These are phyloP conservation scores for Habrosyne pyritoides DNA, from an alignment of 2,888 invertebrate species.

Conservation along the genomic window DNA sequence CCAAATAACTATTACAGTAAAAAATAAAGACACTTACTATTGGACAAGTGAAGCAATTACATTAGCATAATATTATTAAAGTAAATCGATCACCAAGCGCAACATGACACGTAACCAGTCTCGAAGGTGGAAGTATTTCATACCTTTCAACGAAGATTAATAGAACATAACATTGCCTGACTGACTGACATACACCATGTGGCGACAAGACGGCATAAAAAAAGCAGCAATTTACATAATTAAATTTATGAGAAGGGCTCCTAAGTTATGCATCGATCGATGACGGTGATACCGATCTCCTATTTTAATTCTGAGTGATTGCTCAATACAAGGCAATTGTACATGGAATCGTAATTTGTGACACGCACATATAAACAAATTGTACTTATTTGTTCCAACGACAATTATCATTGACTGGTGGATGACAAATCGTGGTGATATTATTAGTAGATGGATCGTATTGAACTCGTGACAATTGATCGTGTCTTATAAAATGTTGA, in stretches of 20 bases:
- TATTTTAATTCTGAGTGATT: constrained; percentile 42
- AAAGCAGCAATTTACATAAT: constrained; percentile 37
- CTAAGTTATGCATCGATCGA: constrained; percentile 25
- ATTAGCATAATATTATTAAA: constrained; percentile 53
- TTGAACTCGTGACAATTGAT: not conserved
- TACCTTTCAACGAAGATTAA: constrained; percentile 41
- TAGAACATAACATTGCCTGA: constrained; percentile 35
- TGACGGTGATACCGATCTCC: constrained; percentile 33
- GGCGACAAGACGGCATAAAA: constrained; percentile 33
- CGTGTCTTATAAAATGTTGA: too few relatives aligned
- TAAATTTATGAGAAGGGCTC: constrained; percentile 34
- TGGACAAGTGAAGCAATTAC: constrained; percentile 37
- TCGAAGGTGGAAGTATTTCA: constrained; percentile 34
- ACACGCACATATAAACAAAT: not conserved
- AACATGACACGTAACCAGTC: constrained; percentile 36
- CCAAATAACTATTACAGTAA: constrained; percentile 8
- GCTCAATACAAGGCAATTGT: not conserved
- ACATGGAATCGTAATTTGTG: not conserved
- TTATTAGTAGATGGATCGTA: not conserved
- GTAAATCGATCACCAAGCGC: constrained; percentile 44
- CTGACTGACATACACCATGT: constrained; percentile 37
- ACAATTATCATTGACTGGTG: not conserved
- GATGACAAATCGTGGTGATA: not conserved
- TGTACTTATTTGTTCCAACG: too few relatives aligned
- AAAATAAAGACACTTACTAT: constrained; percentile 19